A percentile compares a stretch with the other conserved stretches of the same genome.
phyloP scores from a whole-genome alignment of 2,797 vertebrate species.

The Danio tinwini region DNA sequence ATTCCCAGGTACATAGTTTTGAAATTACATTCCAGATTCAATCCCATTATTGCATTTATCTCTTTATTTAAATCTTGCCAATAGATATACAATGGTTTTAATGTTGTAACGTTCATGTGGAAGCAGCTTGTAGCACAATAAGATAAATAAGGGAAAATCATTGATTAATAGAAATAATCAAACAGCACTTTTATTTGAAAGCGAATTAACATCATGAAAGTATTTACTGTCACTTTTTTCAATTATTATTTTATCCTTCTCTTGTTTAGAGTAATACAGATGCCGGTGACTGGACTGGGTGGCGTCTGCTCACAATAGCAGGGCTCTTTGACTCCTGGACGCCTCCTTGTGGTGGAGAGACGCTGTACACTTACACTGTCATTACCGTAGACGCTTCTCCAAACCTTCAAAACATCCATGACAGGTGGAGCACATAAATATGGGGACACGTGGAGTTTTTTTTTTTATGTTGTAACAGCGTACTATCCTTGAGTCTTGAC shows the following conservation, averaged over 20 bases:
- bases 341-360: constrained; percentile 84
- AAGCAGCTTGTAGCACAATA: no score
- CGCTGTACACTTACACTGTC: constrained; percentile 88
- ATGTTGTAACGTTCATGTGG: no score
- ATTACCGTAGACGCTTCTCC: constrained; percentile 90
- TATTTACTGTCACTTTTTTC: background rate
- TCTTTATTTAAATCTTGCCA: no score
- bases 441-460: background rate
- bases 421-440: constrained; percentile 76
- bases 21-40: no score
- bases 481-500: background rate
- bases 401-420: constrained; percentile 86
- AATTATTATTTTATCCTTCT: background rate
- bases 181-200: no score
- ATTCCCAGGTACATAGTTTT: no score
- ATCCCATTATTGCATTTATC: no score
- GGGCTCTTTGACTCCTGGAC: constrained; percentile 96
- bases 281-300: constrained; percentile 79
- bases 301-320: constrained; percentile 91
- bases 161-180: no score
- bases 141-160: no score
- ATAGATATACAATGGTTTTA: no score
- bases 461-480: background rate
- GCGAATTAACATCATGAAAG: no score
- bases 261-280: constrained; percentile 61